Percentiles rank a stretch among this genome's conserved stretches.
Evolutionary conservation across 2,113 vertebrate genomes (phyloP).

Genomic region (Equus quagga): DNA sequence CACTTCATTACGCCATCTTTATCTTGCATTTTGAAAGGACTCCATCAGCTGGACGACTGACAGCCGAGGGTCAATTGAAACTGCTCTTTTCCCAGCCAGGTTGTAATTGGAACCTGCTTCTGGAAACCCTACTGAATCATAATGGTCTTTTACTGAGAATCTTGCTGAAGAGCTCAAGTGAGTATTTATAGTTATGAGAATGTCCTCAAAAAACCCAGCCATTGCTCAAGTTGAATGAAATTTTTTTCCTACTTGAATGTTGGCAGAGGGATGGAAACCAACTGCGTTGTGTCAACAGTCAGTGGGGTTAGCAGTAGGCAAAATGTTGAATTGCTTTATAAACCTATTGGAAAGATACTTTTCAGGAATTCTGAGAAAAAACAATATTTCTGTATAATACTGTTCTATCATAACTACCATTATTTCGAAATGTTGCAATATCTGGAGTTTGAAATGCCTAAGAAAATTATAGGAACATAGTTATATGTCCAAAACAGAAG

Average conservation of each 20-base stretch:
- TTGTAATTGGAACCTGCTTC: conserved; percentile 92
- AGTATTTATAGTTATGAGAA: conserved; percentile 84
- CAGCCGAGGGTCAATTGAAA: conserved; percentile 91
- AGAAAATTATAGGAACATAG: conserved; percentile 11
- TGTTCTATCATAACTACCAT: background rate
- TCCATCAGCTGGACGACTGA: conserved; percentile 87
- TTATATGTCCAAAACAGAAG: conserved; percentile 44
- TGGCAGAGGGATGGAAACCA: background rate
- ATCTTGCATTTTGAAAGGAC: conserved; percentile 91
- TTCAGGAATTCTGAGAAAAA: background rate
- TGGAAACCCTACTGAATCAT: conserved; percentile 90
- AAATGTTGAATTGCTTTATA: background rate
- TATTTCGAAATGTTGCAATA: background rate
- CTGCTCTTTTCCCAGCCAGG: conserved; percentile 94
- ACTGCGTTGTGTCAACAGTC: background rate
- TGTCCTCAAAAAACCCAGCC: conserved; percentile 38
- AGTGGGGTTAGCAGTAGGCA: background rate
- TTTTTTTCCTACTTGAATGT: conserved; percentile 60
- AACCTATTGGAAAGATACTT: conserved; percentile 43
- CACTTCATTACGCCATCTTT: conserved; percentile 86
- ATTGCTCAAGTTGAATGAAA: conserved; percentile 10
- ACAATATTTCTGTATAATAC: conserved; percentile 22
- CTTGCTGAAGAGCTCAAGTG: conserved; percentile 93
- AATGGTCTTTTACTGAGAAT: conserved; percentile 93
- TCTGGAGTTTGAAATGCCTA: conserved; percentile 24